Evolutionary conservation across 1,140 invertebrate species (phyloP), one percentile per base, ranked within the genome.

Genomic region (Chironomus tepperi): DNA sequence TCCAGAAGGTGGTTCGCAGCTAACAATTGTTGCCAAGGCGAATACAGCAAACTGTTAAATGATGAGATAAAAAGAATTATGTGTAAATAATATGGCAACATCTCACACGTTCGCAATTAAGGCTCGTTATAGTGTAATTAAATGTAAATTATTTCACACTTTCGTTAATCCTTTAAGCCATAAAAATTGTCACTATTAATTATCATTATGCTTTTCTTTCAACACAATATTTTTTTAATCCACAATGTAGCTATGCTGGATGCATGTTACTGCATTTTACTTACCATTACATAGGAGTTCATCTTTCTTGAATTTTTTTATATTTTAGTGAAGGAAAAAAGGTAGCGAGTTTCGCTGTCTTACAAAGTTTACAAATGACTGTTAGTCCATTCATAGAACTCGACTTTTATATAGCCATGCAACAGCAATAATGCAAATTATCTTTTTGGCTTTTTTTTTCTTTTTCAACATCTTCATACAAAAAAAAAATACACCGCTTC

Each of bases 1-100:
- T 74, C 88, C 88, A 9, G 85, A 86, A 75, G 84, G 83, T 75
- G 86, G 81, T 78, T 90, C 89, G 76, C 89, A 88, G 72, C 85
- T 84, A 79, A 84, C 84, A 76, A 87, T 78, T 79, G 84, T 85
- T 78, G 86, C 86, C 81, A 90, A 78, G 76, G 87, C 86, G 77
- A 88, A 84, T 77, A 89, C 84, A 81, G 89, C 81, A 81, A 88
- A 88, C 89, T 90, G 83, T 16, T 47, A 15, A 12, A 57, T 5
- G 12, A 34, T 34, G 24, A 34, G 24, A 34, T 34, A 34, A 34
- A 34, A 34, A 34, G 5, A 34, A 34, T 34, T 5, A 34, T 34
- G 24, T 2, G 24, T 34, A 34, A 34, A 34, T 34, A 34, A 34
- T 34, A 1, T 1, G 5, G 1, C 24, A 5, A 34, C 24, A 34